Base-by-base conservation (phyloP, 2,888 invertebrate genomes). In the Brenthis ino region DNA sequence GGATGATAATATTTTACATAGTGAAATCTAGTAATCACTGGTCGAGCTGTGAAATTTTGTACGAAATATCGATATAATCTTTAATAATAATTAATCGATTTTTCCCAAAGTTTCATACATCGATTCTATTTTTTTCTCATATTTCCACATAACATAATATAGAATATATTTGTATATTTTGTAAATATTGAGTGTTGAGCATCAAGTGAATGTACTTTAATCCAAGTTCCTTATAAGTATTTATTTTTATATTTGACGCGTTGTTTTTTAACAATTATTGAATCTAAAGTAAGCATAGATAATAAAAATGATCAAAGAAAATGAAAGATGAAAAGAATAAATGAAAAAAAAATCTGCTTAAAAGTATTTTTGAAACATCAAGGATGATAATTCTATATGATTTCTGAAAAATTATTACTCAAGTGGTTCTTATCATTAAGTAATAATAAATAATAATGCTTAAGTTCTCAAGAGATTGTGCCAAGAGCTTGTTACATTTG, bases 111-210 rank as follows among this genome's bases (percentile, higher is more conserved):
- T 67, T 56, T 67, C 43, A 67, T 43, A 51, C 57, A 55, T 56
- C 33, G 55, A 14, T 28, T 54, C 28, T 28, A 50, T 50, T 67
- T 55, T 50, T 54, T 24, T 51, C 20, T 63, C 56, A 57, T 57
- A 67, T 67, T 63, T 67, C 28, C 53, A 28, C 28, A 24, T 57
- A 51, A 55, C 48, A 13, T 56, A 48, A 4, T 55, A 48, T 33
- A 57, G 37, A 58, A 37, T 37, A 37, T 67, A 14, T 69, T 79
- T 85, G 83, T 85, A 85, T 75, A 85, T 84, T 82, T 81, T 85
- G 85, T 85, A 85, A 80, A 85, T 85, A 85, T 74, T 77, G 80
- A 81, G 75, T 81, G 81, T 77, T 81, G 78, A 43, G 24, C 11
- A 14, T 14, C 33, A 47, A 3, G 11, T 48, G 57, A 64, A 64